Evolutionary conservation across 1,140 invertebrate species (phyloP).

Genomic region (Spodoptera litura): DNA sequence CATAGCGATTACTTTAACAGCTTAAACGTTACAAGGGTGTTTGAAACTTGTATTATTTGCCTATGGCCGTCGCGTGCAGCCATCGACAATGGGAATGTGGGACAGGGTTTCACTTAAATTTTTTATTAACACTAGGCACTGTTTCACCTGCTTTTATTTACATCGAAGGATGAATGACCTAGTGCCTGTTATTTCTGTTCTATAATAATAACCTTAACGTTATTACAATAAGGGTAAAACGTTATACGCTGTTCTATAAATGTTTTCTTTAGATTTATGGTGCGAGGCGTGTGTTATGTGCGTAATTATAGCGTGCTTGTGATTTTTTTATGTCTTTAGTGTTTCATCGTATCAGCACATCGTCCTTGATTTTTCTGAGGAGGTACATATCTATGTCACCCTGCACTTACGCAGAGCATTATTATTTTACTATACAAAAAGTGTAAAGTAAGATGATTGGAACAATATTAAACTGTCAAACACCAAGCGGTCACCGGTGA

Average conservation of each 20-base stretch:
- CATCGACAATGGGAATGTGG: conserved; percentile 13
- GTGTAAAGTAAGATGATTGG: too few relatives aligned
- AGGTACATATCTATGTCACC: too few relatives aligned
- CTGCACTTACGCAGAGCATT: too few relatives aligned
- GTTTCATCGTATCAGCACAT: too few relatives aligned
- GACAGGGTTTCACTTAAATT: conserved; percentile 22
- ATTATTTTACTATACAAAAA: too few relatives aligned
- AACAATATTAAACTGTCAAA: too few relatives aligned
- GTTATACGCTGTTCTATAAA: conserved; percentile 1
- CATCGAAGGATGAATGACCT: conserved; percentile 28
- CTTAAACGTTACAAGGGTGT: conserved; percentile 6
- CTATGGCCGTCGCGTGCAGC: conserved; percentile 15
- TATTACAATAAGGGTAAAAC: conserved; percentile 2
- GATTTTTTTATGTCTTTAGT: not conserved
- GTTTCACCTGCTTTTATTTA: conserved; percentile 30
- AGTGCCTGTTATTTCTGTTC: conserved; percentile 12
- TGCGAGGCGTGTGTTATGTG: not conserved
- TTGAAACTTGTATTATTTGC: conserved; percentile 35
- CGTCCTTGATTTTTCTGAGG: too few relatives aligned
- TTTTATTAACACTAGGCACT: conserved; percentile 7
- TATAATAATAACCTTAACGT: not conserved
- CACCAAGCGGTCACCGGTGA: too few relatives aligned
- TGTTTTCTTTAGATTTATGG: conserved; percentile 11
- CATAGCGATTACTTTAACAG: not conserved
- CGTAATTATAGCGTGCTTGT: not conserved